A percentile compares a stretch with the other conserved stretches of the same genome.
These are phyloP conservation scores for Drosophila fuyamai DNA, from an alignment of 1,140 invertebrate genomes.

Conservation along the genomic window DNA sequence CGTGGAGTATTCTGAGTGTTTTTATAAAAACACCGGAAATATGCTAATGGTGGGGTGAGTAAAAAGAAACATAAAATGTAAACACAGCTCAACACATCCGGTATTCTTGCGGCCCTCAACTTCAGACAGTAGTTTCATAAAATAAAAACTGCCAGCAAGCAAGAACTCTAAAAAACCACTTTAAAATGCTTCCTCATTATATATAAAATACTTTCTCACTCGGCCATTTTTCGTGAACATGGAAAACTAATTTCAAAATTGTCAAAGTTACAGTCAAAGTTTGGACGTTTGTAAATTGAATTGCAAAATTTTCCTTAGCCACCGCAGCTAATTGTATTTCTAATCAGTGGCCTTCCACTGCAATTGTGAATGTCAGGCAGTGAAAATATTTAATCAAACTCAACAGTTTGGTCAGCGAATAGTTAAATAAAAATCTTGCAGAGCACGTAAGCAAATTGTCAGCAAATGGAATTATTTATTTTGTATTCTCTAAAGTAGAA, in stretches of 20 bases:
- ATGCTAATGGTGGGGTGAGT: constrained; percentile 51
- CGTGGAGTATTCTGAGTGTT: constrained; percentile 1
- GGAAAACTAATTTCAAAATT: neutral
- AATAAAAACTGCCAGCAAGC: neutral
- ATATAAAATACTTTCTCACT: neutral
- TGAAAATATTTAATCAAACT: constrained; percentile 28
- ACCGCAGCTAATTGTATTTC: constrained; percentile 1
- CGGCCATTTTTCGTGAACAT: neutral
- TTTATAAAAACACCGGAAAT: constrained; percentile 66
- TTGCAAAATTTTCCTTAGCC: neutral
- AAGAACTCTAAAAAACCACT: neutral
- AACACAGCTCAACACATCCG: constrained; percentile 22
- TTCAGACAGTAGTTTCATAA: neutral
- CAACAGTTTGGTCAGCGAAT: constrained; percentile 23
- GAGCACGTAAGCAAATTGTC: constrained; percentile 75
- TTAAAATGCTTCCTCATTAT: neutral
- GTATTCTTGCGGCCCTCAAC: neutral
- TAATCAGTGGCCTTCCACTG: constrained; percentile 1
- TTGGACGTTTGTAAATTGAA: constrained; percentile 10
- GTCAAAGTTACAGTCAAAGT: constrained; percentile 1
- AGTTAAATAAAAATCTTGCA: constrained; percentile 10
- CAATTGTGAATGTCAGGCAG: constrained; percentile 12
- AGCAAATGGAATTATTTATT: constrained; percentile 68
- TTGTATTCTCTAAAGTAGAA: constrained; percentile 43
- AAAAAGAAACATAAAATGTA: constrained; percentile 19